Evolutionary conservation across 2,797 vertebrate genomes (phyloP), one percentile per base, ranked within the genome.

Genomic region (Pelochelys cantorii): DNA sequence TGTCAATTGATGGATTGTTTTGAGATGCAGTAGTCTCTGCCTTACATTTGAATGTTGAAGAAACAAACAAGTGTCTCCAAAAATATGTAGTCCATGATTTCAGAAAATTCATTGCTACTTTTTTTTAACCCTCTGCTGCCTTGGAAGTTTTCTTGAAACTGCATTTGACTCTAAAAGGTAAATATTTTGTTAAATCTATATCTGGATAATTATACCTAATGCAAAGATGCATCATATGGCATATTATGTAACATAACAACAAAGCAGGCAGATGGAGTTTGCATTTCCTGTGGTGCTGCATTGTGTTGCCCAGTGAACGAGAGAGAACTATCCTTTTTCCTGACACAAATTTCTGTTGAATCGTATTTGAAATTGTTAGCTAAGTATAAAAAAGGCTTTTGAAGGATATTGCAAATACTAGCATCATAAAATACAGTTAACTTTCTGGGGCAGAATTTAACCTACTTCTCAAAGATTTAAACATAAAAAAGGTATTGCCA

Each of bases 51-150:
- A 90, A 85, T 88, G 85, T 87, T 83, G 52, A 74, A 94, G 77
- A 89, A 88, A 57, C 8, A 54, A 80, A n/a, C 78, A 83, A 87
- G 7, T 90, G 17, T 92, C 80, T 96, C 97, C 79, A 96, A 96
- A 96, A 97, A 90, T 75, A 83, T 81, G 62, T 8, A 95, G 85
- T 91, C 79, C 91, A 17, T 55, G 25, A 57, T 92, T 97, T 97
- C 90, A 93, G 88, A 79, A 88, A 94, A 95, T 97, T 97, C 95
- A 97, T 96, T 97, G 34, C 96, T 92, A 86, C 86, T 95, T 90
- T 98, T 98, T 98, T 98, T 97, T 96, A 98, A 98, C 98, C 98
- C 97, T 98, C 96, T 98, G 98, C 98, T 99, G 98, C 99, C 97
- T 98, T 97, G 98, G 98, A 99, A 98, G 97, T 98, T 98, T 98